phyloP scores from a whole-genome alignment of 2,888 invertebrate species.

The Marronus borbonicus region DNA sequence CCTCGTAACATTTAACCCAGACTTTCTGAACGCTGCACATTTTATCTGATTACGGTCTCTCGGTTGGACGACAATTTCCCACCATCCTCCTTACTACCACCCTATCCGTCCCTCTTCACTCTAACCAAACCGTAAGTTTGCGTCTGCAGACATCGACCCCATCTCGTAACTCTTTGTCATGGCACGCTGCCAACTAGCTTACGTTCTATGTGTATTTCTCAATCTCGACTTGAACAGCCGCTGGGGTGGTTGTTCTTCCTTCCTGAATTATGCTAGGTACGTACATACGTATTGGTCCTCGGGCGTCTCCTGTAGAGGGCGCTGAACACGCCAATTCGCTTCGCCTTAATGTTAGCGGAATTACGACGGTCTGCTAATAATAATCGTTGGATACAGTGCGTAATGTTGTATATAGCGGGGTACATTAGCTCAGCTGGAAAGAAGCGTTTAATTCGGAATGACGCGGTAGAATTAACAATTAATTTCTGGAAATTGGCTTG shows the following conservation, averaged over 20 bases:
- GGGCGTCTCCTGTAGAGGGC: too few species aligned
- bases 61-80: conserved; percentile 6
- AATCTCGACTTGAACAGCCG: not conserved
- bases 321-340: too few species aligned
- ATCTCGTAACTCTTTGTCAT: not conserved
- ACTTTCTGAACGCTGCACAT: conserved; percentile 5
- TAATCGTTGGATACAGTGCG: too few species aligned
- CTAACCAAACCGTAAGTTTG: not conserved
- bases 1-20: conserved; percentile 23
- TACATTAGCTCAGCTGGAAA: too few species aligned
- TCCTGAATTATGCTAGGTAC: not conserved
- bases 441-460: too few species aligned
- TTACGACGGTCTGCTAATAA: too few species aligned
- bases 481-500: too few species aligned
- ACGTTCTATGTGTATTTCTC: conserved; percentile 6
- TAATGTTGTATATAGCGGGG: too few species aligned
- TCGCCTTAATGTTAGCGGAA: too few species aligned
- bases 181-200: conserved; percentile 12
- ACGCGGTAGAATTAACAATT: too few species aligned
- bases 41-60: conserved; percentile 29
- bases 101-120: not conserved
- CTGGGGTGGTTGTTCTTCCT: not conserved
- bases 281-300: too few species aligned
- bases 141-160: not conserved
- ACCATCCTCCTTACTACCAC: not conserved